Evolutionary conservation across 2,888 invertebrate species (phyloP).

Genomic region (Aricia artaxerxes): DNA sequence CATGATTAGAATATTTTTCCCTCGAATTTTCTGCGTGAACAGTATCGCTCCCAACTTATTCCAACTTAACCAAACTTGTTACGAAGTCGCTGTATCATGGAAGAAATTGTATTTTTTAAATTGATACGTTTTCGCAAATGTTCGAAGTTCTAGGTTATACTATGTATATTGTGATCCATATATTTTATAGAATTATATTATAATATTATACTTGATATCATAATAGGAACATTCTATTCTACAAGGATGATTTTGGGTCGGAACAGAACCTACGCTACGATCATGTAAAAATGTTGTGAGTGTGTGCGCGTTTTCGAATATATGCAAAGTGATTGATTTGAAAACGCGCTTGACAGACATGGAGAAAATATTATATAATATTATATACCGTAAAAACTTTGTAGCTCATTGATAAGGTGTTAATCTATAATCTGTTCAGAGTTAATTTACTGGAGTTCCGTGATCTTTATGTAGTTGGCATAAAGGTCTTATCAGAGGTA

Average conservation of each 20-base stretch:
- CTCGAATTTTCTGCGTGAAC: conserved; percentile 70
- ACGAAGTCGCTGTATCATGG: conserved; percentile 35
- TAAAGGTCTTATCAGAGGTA: background rate
- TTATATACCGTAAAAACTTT: background rate
- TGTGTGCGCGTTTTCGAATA: too few relatives aligned
- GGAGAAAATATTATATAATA: too few relatives aligned
- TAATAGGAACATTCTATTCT: too few relatives aligned
- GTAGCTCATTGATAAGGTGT: too few relatives aligned
- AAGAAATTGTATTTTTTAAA: conserved; percentile 19
- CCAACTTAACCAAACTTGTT: conserved; percentile 66
- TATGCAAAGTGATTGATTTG: too few relatives aligned
- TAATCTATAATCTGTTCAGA: background rate
- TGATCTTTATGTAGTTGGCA: background rate
- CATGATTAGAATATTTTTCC: conserved; percentile 78
- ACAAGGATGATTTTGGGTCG: too few relatives aligned
- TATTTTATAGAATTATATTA: background rate
- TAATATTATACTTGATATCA: too few relatives aligned
- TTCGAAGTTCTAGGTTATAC: background rate
- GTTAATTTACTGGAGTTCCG: background rate
- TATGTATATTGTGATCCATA: background rate
- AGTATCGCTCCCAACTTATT: conserved; percentile 69
- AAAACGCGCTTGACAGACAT: too few relatives aligned
- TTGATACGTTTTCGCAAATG: conserved; percentile 28
- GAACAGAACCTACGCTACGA: too few relatives aligned
- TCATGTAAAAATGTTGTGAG: too few relatives aligned